Percentiles rank a stretch among this genome's conserved stretches.
These are phyloP conservation scores for Sepioteuthis lessoniana DNA, from an alignment of 2,888 invertebrate species.

Conservation along the genomic window DNA sequence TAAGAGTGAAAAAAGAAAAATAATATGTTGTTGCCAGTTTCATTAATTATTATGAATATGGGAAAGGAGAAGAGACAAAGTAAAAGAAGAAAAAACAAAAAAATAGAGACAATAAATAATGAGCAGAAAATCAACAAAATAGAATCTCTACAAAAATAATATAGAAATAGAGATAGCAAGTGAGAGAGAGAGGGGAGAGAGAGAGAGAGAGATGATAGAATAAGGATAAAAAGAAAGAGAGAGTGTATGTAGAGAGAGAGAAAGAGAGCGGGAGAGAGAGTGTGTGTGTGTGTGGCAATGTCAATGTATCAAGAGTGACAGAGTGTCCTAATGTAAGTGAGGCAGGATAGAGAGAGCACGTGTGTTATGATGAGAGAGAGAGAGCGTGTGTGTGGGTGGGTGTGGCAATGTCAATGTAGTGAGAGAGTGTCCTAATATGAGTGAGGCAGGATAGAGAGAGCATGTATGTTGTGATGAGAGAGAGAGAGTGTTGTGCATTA, in stretches of 20 bases:
- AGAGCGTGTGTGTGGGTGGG: too few species aligned
- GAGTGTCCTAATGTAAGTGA: too few species aligned
- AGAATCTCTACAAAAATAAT: background rate
- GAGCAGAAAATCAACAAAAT: background rate
- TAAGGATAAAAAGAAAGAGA: background rate
- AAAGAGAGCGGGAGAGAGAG: background rate
- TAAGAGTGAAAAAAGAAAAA: background rate
- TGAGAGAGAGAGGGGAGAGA: background rate
- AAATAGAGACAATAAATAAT: background rate
- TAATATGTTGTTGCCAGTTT: background rate
- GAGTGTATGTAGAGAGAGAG: background rate
- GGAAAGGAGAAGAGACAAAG: background rate
- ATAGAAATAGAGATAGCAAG: background rate
- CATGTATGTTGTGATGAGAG: too few species aligned
- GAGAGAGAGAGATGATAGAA: background rate
- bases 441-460: too few species aligned
- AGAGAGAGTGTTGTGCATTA: too few species aligned
- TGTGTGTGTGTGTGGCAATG: too few species aligned
- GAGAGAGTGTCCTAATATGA: too few species aligned
- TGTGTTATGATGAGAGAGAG: too few species aligned
- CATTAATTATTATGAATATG: background rate
- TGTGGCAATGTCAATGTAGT: too few species aligned
- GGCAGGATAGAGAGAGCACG: too few species aligned
- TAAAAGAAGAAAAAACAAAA: background rate
- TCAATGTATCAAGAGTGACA: too few species aligned